Percentiles rank a stretch among this genome's conserved stretches.
Evolutionary conservation across 2,113 vertebrate genomes (phyloP).

Genomic region (Hyperoodon ampullatus): DNA sequence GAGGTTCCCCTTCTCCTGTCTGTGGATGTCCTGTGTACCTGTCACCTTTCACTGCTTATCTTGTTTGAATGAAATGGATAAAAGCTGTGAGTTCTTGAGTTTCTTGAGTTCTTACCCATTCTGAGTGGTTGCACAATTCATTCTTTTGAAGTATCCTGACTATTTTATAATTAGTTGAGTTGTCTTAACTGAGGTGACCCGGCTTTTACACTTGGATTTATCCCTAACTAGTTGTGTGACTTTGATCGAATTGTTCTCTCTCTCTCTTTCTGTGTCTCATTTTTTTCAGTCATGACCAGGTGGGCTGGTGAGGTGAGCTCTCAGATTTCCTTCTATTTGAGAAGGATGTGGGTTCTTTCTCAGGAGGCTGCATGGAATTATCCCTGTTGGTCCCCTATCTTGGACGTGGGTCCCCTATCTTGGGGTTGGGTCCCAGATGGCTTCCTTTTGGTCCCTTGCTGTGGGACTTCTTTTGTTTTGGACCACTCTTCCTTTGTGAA

Average conservation of each 20-base stretch:
- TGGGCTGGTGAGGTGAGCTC: background rate
- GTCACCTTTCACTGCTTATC: background rate
- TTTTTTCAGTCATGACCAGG: background rate
- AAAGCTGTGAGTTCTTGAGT: background rate
- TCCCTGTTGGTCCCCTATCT: no score
- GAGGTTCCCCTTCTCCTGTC: background rate
- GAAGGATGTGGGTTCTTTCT: background rate
- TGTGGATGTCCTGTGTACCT: background rate
- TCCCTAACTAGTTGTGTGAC: background rate
- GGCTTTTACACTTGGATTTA: background rate
- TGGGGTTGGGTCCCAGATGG: background rate
- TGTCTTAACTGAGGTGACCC: background rate
- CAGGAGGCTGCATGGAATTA: background rate
- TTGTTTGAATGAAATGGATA: background rate
- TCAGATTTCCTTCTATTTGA: background rate
- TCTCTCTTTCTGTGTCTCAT: background rate
- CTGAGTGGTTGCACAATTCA: background rate
- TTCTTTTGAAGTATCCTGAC: background rate
- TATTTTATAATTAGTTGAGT: background rate
- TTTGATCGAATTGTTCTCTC: background rate
- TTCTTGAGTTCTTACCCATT: background rate
- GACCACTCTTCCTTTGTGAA: background rate
- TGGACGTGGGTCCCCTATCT: background rate
- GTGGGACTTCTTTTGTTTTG: background rate
- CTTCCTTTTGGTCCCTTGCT: background rate